These are phyloP conservation scores for Bombus superbus DNA, from an alignment of 1,140 invertebrate species.

Conservation along the genomic window DNA sequence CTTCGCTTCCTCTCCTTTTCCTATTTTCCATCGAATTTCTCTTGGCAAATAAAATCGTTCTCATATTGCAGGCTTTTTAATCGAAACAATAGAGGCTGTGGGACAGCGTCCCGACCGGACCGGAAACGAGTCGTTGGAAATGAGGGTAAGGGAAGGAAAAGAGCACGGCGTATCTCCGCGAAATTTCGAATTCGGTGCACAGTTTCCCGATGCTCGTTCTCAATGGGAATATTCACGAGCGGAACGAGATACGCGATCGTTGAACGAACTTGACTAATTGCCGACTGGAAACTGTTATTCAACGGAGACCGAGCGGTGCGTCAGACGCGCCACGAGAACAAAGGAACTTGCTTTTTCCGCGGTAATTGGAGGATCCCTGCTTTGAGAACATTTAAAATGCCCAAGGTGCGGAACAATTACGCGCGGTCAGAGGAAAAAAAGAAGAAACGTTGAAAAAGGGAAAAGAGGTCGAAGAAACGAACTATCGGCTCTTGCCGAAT, in stretches of 20 bases:
- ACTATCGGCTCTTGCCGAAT: neutral
- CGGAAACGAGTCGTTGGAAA: neutral
- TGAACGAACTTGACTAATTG: constrained; percentile 21
- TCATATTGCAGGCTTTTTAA: neutral
- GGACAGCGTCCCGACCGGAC: neutral
- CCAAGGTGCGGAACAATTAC: neutral
- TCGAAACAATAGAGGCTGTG: neutral
- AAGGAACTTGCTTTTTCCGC: neutral
- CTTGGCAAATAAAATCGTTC: neutral
- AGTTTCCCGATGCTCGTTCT: neutral
- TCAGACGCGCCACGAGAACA: neutral
- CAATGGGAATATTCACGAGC: neutral
- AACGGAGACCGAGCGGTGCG: neutral
- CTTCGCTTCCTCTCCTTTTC: too few species aligned
- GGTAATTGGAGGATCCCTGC: neutral
- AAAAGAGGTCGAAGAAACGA: neutral
- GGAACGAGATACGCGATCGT: constrained; percentile 13
- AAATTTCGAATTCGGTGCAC: neutral
- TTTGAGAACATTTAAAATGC: neutral
- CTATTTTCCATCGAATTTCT: neutral
- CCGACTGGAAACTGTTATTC: neutral
- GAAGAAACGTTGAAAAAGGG: neutral
- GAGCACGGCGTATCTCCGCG: neutral
- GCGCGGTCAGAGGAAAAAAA: neutral
- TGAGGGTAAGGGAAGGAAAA: neutral